Conservation (phyloP, 1,140 invertebrate genomes). For the Amyelois transitella region DNA sequence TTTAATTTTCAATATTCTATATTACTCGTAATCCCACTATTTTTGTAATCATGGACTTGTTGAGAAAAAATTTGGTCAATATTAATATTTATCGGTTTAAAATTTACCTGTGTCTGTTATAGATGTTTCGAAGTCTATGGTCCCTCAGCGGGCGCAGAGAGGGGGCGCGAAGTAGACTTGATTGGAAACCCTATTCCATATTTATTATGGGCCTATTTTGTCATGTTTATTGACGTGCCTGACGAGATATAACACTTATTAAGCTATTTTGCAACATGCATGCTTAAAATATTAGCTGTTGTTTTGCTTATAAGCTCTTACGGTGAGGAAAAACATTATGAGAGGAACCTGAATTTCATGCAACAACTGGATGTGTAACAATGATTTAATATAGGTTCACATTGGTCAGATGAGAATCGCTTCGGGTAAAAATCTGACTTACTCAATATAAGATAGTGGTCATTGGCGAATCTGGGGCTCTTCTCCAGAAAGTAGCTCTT, state of each 20-base stretch:
- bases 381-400: neutral
- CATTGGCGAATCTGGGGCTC: too few species aligned
- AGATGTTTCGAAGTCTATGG: conserved; percentile 20
- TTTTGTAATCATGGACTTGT: too few species aligned
- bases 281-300: conserved; percentile 11
- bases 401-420: neutral
- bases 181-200: conserved; percentile 72
- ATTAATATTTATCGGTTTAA: too few species aligned
- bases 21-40: too few species aligned
- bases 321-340: too few species aligned
- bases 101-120: conserved; percentile 27
- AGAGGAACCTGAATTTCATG: neutral
- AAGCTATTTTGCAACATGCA: conserved; percentile 18
- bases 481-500: too few species aligned
- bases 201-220: conserved; percentile 71
- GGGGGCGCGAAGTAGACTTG: conserved; percentile 61
- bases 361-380: neutral
- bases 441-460: too few species aligned
- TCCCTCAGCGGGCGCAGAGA: conserved; percentile 27
- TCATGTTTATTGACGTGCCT: conserved; percentile 63
- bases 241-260: conserved; percentile 38
- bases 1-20: too few species aligned
- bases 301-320: too few species aligned
- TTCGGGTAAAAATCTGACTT: too few species aligned
- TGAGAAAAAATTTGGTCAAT: too few species aligned